These are phyloP conservation scores for Tachina fera DNA, from an alignment of 2,888 invertebrate genomes.

Conservation along the genomic window DNA sequence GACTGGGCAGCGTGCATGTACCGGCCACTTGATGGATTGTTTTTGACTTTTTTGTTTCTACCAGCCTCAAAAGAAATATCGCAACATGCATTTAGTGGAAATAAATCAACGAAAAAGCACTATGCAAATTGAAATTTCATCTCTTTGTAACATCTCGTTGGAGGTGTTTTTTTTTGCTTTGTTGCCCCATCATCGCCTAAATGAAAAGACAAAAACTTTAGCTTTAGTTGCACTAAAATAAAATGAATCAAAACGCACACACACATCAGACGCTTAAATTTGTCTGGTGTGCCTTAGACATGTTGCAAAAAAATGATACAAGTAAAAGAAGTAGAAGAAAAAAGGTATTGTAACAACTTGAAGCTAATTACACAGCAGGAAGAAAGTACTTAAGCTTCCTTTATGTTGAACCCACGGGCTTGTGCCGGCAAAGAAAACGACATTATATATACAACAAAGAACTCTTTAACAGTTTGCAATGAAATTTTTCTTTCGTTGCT, in stretches of 20 bases:
- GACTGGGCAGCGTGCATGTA: not conserved
- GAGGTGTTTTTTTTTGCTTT: conserved; percentile 31
- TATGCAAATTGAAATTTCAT: conserved; percentile 62
- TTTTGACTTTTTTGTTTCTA: not conserved
- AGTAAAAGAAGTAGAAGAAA: conserved; percentile 9
- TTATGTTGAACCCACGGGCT: conserved; percentile 58
- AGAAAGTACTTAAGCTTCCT: conserved; percentile 68
- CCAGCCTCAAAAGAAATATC: conserved; percentile 19
- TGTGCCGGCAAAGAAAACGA: conserved; percentile 50
- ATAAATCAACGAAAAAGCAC: conserved; percentile 41
- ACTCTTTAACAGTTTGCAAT: conserved; percentile 66
- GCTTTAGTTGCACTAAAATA: conserved; percentile 19
- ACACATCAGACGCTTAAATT: conserved; percentile 56
- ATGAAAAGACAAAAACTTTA: conserved; percentile 42
- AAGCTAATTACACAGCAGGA: conserved; percentile 71
- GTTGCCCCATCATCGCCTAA: conserved; percentile 33
- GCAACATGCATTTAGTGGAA: conserved; percentile 11
- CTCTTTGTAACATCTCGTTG: conserved; percentile 57
- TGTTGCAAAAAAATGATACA: conserved; percentile 19
- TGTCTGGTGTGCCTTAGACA: conserved; percentile 56
- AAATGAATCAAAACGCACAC: not conserved
- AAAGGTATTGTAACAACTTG: conserved; percentile 62
- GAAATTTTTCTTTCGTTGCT: conserved; percentile 17
- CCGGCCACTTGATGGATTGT: conserved; percentile 29
- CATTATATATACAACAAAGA: conserved; percentile 50